Conservation (phyloP, 2,113 vertebrate genomes). For the Bubo blakistoni region DNA sequence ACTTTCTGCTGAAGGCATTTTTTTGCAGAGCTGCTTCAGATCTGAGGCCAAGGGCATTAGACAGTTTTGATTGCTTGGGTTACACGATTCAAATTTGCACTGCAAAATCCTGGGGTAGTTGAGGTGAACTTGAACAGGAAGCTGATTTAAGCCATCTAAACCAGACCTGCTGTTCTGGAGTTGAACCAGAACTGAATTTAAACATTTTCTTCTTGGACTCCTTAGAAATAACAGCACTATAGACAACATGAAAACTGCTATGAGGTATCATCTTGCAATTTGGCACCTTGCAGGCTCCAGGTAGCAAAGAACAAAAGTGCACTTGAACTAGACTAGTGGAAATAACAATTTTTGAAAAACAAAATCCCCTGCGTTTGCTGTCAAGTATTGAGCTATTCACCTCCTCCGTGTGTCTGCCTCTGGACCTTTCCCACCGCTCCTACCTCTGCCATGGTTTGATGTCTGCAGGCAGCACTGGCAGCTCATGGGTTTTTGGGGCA, state of each 20-base stretch:
- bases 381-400: background rate
- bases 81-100: background rate
- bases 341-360: background rate
- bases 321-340: background rate
- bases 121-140: background rate
- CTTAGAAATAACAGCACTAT: background rate
- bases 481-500: background rate
- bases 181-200: background rate
- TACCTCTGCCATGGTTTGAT: background rate
- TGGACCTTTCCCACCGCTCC: fast-evolving
- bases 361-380: fast-evolving
- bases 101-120: background rate
- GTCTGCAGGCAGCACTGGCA: background rate
- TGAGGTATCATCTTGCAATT: background rate
- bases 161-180: background rate
- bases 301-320: background rate
- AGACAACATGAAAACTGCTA: fast-evolving
- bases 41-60: background rate
- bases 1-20: background rate
- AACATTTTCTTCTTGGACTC: background rate
- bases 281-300: background rate
- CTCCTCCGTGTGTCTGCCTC: background rate
- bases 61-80: background rate
- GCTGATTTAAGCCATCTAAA: background rate
- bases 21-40: background rate